phyloP scores from a whole-genome alignment of 2,888 invertebrate species.

The Nephrotoma flavescens region DNA sequence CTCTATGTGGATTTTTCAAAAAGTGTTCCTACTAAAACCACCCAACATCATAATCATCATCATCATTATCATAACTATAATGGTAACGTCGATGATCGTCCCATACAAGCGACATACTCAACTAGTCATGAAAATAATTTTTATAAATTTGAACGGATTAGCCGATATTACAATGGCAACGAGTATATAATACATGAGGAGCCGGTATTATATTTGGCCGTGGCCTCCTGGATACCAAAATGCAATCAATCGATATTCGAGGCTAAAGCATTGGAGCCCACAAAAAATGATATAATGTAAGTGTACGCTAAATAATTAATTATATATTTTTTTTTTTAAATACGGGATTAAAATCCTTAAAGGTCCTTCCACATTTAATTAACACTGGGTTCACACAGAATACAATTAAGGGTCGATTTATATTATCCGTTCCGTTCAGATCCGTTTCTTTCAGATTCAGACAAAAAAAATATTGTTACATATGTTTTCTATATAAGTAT shows the following conservation, averaged over 20 bases:
- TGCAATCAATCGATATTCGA: constrained; percentile 30
- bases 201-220: constrained; percentile 56
- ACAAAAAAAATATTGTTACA: no score
- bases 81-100: not conserved
- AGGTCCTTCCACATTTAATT: not conserved
- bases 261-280: constrained; percentile 28
- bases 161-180: constrained; percentile 8
- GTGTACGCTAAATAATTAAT: constrained; percentile 13
- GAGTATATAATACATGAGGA: constrained; percentile 13
- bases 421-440: no score
- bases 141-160: constrained; percentile 15
- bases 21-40: constrained; percentile 18
- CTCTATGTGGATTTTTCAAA: constrained; percentile 33
- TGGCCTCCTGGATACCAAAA: constrained; percentile 63
- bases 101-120: not conserved
- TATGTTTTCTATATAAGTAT: no score
- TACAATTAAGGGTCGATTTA: no score
- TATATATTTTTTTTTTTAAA: not conserved
- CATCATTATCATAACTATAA: not conserved
- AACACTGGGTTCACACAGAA: not conserved
- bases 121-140: constrained; percentile 11
- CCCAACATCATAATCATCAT: not conserved
- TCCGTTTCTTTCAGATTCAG: no score
- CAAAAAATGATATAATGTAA: constrained; percentile 28
- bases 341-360: constrained; percentile 5